Conservation (phyloP, 2,113 vertebrate species). For the Callipepla squamata region DNA sequence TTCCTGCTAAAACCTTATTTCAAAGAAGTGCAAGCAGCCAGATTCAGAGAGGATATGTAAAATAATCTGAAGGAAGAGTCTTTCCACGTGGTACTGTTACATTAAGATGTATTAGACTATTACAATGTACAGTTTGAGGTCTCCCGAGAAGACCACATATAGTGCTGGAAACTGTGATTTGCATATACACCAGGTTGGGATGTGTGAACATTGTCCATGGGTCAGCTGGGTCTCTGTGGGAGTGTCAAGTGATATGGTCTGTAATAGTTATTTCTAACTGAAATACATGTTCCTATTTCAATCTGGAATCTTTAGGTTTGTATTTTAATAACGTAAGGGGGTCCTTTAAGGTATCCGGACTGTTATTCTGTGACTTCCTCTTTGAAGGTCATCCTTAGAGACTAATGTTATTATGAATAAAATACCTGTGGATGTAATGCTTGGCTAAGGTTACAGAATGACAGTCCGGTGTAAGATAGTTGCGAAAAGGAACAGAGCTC, state of each 20-base stretch:
- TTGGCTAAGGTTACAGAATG: not conserved
- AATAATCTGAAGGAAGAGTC: not conserved
- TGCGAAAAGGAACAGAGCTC: not conserved
- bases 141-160: not conserved
- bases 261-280: not conserved
- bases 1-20: not conserved
- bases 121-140: not conserved
- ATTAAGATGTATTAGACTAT: not conserved
- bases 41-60: not conserved
- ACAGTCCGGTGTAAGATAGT: not conserved
- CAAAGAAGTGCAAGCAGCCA: not conserved
- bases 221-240: not conserved
- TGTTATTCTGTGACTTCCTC: not conserved
- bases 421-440: not conserved
- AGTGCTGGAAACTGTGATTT: not conserved
- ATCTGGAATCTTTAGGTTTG: not conserved
- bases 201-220: not conserved
- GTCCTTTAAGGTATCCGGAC: not conserved
- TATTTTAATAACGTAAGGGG: not conserved
- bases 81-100: not conserved
- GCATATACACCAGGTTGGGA: fast-evolving
- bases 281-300: not conserved
- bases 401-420: not conserved
- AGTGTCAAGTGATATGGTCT: not conserved
- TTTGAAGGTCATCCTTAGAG: not conserved